Evolutionary conservation across 2,113 vertebrate genomes (phyloP), one percentile per base, ranked within the genome.

Genomic region (Corynorhinus townsendii): DNA sequence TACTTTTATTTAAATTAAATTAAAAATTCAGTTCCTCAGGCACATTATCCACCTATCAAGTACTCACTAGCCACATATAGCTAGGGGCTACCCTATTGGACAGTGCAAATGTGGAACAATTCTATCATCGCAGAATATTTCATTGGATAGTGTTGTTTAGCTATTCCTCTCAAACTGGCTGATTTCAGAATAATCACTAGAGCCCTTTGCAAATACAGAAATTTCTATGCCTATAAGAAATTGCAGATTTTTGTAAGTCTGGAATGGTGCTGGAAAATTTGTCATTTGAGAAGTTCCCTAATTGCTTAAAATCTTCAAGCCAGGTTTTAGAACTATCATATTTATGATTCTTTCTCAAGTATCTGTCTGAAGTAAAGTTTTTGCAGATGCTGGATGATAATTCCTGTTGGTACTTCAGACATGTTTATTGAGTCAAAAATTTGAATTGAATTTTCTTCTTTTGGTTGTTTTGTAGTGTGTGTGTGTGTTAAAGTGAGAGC

Each of bases 211-310:
- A 91, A 11, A 45, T 85, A 52, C 26, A 26, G 24, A 73, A 19
- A 73, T 66, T 68, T 77, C 69, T 11, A 19, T 64, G 15, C 2
- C 5, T 33, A 62, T 79, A 69, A 54, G 33, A 76, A 77, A 69
- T 59, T 69, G 56, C 30, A 76, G 33, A 88, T 72, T 77, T n/a
- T n/a, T 76, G 22, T 89, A 54, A 8, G 28, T 88, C 28, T 85
- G 52, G 24, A 68, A 45, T 66, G 12, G 12, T 86, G 19, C 26
- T 83, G 38, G 64, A 20, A 68, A 68, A 56, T 89, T 16, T 92
- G 12, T 76, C 33, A 33, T 93, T 93, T 94, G 68, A 86, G 35
- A 85, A 92, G 73, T 86, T 93, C 40, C 56, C 24, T 71, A 56
- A 1, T 76, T 91, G 47, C 72, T 69, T 54, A 73, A 45, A 5